Conservation (phyloP, 2,797 vertebrate species). For the Sebastes reedi region DNA sequence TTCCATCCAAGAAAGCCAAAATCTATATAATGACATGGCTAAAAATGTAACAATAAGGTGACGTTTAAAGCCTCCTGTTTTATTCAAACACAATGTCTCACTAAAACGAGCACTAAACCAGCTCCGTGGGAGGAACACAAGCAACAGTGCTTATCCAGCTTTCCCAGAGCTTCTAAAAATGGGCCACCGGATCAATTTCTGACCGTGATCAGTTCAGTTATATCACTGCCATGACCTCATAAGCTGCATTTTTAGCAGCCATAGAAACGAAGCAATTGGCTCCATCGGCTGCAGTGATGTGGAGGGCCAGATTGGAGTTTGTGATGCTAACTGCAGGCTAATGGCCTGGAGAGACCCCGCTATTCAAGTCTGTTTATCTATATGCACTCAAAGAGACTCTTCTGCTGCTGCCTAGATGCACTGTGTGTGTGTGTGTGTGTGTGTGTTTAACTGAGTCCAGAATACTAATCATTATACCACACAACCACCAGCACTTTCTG, state of each 20-base stretch:
- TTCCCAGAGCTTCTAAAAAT: neutral
- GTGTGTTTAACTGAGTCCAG: slow-evolving; percentile 12
- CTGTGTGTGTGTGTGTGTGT: neutral
- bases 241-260: slow-evolving; percentile 26
- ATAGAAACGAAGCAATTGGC: slow-evolving; percentile 35
- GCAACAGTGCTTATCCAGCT: neutral
- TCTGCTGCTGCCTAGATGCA: slow-evolving; percentile 51
- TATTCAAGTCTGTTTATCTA: slow-evolving; percentile 70
- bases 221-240: slow-evolving; percentile 20
- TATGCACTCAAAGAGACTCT: slow-evolving; percentile 61
- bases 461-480: slow-evolving; percentile 48
- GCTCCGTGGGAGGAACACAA: neutral
- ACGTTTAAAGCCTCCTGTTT: neutral
- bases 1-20: neutral
- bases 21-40: neutral
- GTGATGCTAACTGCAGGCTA: slow-evolving; percentile 67
- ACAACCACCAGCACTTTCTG: slow-evolving; percentile 34
- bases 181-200: slow-evolving; percentile 4
- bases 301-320: slow-evolving; percentile 58
- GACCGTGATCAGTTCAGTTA: slow-evolving; percentile 10
- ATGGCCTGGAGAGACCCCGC: slow-evolving; percentile 66
- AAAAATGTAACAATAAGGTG: neutral
- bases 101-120: neutral
- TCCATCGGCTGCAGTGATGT: slow-evolving; percentile 13
- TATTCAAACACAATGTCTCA: neutral